Evolutionary conservation across 2,888 invertebrate species (phyloP).

Genomic region (Gisinianus flammeolus): DNA sequence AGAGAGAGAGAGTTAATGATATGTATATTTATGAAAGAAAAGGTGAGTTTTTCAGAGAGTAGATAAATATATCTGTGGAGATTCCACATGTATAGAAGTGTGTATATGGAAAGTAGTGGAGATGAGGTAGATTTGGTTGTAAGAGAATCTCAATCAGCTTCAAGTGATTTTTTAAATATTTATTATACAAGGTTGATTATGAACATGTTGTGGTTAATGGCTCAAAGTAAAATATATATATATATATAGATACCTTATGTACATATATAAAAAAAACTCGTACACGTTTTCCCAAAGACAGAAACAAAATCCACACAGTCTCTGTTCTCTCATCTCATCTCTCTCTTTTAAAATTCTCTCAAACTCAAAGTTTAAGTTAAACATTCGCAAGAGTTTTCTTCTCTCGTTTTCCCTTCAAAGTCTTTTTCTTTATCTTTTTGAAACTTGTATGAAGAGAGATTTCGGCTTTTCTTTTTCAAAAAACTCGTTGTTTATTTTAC

Average conservation of each 20-base stretch:
- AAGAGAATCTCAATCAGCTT: conserved; percentile 33
- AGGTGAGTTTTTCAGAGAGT: not conserved
- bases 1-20: not conserved
- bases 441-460: conserved; percentile 7
- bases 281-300: not conserved
- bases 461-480: conserved; percentile 19
- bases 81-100: too few species aligned
- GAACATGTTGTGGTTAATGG: conserved; percentile 23
- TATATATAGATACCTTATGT: too few species aligned
- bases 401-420: too few species aligned
- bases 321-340: too few species aligned
- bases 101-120: not conserved
- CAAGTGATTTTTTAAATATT: conserved; percentile 32
- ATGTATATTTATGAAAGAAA: not conserved
- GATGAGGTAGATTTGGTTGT: conserved; percentile 25
- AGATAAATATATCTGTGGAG: conserved; percentile 8
- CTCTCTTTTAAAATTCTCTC: too few species aligned
- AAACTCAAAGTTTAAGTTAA: too few species aligned
- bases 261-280: too few species aligned
- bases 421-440: not conserved
- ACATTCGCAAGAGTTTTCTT: conserved; percentile 17
- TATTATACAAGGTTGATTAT: conserved; percentile 23
- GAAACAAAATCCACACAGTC: not conserved
- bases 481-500: conserved; percentile 29
- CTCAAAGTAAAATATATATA: not conserved